Conservation (phyloP, 2,113 vertebrate species). For the Gila orcuttii region DNA sequence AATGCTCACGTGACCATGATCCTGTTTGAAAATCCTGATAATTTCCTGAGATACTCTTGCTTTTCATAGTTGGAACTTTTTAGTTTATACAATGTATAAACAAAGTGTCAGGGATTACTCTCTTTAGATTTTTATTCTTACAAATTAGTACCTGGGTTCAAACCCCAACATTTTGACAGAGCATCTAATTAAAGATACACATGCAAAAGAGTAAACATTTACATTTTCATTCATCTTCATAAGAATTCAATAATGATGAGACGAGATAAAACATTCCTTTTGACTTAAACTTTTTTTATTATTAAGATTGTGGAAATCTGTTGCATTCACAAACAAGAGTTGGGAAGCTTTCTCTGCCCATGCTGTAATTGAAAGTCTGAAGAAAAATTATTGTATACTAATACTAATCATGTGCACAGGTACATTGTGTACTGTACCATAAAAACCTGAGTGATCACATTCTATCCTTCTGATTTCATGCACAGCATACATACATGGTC, state of each 20-base stretch:
- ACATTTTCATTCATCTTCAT: neutral
- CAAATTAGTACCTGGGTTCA: neutral
- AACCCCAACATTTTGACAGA: neutral
- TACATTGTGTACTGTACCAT: slow-evolving; percentile 27
- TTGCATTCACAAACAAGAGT: neutral
- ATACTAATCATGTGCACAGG: slow-evolving; percentile 29
- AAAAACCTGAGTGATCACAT: slow-evolving; percentile 55
- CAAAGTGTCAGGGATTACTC: neutral
- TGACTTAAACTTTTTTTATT: neutral
- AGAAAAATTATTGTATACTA: neutral
- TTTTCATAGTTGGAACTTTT: no score
- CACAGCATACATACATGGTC: slow-evolving; percentile 35
- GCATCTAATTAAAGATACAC: neutral
- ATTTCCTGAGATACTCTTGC: neutral
- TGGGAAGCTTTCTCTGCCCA: neutral
- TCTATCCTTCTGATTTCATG: slow-evolving; percentile 46
- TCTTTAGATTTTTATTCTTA: neutral
- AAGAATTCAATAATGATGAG: neutral
- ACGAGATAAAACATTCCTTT: neutral
- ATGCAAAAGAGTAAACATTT: neutral
- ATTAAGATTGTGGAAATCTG: neutral
- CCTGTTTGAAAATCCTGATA: neutral
- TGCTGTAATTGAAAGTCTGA: slow-evolving; percentile 11
- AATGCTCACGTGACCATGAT: neutral
- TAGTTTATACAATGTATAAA: neutral